phyloP scores from a whole-genome alignment of 2,888 invertebrate species.

The Oscheius myriophilus region DNA sequence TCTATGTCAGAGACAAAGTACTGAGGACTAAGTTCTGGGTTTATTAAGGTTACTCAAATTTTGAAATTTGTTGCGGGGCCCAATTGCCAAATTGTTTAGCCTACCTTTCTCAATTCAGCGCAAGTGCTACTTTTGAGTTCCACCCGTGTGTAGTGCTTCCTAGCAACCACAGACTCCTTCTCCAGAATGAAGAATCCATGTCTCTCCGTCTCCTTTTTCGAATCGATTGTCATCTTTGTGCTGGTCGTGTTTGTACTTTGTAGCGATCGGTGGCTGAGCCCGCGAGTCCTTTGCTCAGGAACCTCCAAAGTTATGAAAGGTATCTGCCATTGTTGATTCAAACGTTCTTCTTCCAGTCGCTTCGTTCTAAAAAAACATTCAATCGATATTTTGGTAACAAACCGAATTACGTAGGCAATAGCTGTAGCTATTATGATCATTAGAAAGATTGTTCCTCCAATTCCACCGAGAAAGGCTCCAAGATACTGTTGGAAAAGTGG shows the following conservation, averaged over 20 bases:
- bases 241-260: constrained; percentile 34
- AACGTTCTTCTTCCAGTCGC: constrained; percentile 28
- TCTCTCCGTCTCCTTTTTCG: constrained; percentile 40
- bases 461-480: constrained; percentile 40
- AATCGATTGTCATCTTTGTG: constrained; percentile 35
- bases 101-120: constrained; percentile 32
- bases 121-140: constrained; percentile 7
- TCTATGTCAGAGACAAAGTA: too few relatives aligned
- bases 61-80: too few relatives aligned
- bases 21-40: too few relatives aligned
- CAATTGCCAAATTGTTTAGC: not conserved
- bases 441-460: constrained; percentile 2
- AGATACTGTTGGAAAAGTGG: constrained; percentile 45
- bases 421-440: constrained; percentile 8
- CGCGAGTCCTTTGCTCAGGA: constrained; percentile 8
- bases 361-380: not conserved
- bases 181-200: constrained; percentile 36
- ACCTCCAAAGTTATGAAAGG: constrained; percentile 34
- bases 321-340: constrained; percentile 32
- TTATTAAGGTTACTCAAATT: too few relatives aligned
- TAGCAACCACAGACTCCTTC: constrained; percentile 37
- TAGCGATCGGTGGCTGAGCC: constrained; percentile 25
- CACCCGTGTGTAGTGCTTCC: constrained; percentile 32
- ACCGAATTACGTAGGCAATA: constrained; percentile 11
- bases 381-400: not conserved